A percentile compares a stretch with the other conserved stretches of the same genome.
Evolutionary conservation across 2,113 vertebrate species (phyloP).

Genomic region (Hydrolagus affinis): DNA sequence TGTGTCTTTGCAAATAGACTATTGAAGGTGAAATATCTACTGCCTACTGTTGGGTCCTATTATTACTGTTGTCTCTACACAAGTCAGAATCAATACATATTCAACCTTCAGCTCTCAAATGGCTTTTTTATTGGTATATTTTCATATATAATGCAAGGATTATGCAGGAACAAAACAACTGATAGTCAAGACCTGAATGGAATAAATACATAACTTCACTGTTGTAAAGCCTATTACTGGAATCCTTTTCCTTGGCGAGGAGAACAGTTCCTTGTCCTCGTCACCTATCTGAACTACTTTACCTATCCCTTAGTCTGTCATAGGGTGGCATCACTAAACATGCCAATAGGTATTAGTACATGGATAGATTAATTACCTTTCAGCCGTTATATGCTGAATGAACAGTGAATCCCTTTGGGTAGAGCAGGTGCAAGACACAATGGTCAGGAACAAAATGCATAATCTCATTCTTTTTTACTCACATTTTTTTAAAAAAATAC

Average conservation of each 20-base stretch:
- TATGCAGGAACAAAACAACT: neutral
- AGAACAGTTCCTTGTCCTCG: neutral
- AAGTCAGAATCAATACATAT: slow-evolving; percentile 5
- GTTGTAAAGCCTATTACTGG: neutral
- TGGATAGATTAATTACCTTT: neutral
- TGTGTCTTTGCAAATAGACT: neutral
- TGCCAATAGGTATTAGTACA: neutral
- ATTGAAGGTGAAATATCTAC: slow-evolving; percentile 7
- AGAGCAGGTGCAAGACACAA: neutral
- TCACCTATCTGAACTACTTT: neutral
- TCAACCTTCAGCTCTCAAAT: neutral
- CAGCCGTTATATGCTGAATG: neutral
- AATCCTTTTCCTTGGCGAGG: neutral
- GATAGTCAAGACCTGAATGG: neutral
- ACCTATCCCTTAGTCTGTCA: neutral
- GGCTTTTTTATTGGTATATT: neutral
- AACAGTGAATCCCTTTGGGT: neutral
- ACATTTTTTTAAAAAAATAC: no score
- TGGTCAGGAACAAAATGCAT: neutral
- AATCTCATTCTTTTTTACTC: no score
- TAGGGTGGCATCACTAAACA: neutral
- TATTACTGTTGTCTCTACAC: neutral
- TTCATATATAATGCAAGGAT: no score
- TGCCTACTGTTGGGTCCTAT: neutral
- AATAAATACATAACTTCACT: neutral